Evolutionary conservation across 2,888 invertebrate species (phyloP), one percentile per base, ranked within the genome.

Genomic region (Seira ritae): DNA sequence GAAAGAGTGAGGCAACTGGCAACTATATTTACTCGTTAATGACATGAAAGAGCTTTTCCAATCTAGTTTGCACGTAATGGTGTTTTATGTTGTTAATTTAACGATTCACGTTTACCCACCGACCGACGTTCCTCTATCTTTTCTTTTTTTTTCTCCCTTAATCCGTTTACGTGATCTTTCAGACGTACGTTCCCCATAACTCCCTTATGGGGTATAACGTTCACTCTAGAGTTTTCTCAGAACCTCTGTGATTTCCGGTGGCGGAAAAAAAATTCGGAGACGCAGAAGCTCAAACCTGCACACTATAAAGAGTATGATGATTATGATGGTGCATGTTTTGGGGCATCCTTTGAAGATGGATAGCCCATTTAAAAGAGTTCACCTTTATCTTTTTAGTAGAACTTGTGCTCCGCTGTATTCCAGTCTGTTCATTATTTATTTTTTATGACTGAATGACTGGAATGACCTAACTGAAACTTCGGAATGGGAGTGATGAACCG

Each of bases 201-300:
- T 73, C 71, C 76, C 75, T 22, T 70, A 74, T 76, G 75, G 66
- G 65, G 31, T 68, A 50, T 65, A 80, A 75, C 46, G 71, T 60
- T 76, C 42, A 65, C 50, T 22, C 66, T n/a, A 22, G 20, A 24
- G 46, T 76, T 78, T 69, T 74, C 55, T 12, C 15, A 23, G 37
- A 84, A 79, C 75, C 79, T 55, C 75, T 69, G 66, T 74, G 84
- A 84, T 84, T 84, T 84, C 75, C 79, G 79, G 84, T 75, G 72
- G 60, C 20, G 2, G 15, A 31, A 31, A 31, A 31, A 31, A 31
- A 31, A 31, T 4, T 31, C 31, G 8, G 31, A 31, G 31, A 8
- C 31, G n/a, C 31, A 8, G 31, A 31, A 31, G n/a, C n/a, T n/a
- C 31, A 31, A 8, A 8, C 31, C 31, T 8, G 8, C 31, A 31